phyloP scores from a whole-genome alignment of 2,113 vertebrate species.

The Pimephales promelas region DNA sequence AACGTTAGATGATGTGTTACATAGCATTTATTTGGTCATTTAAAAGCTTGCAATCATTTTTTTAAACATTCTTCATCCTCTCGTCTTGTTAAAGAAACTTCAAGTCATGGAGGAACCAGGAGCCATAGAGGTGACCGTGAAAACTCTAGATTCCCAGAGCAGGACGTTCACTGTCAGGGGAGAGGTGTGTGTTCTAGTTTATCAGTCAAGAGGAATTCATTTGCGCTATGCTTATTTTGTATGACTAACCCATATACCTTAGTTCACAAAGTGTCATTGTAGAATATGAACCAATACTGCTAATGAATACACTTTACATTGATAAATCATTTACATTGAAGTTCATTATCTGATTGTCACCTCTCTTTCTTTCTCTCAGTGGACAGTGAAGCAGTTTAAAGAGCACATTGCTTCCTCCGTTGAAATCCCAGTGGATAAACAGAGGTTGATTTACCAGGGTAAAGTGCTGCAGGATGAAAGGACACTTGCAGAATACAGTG shows the following conservation, averaged over 20 bases:
- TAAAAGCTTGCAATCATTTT: not conserved
- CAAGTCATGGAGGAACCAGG: slow-evolving; percentile 79
- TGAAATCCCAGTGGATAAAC: slow-evolving; percentile 88
- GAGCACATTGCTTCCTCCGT: slow-evolving; percentile 88
- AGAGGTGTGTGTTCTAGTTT: slow-evolving; percentile 75
- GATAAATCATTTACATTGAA: not conserved
- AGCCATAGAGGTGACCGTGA: slow-evolving; percentile 86
- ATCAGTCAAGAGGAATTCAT: not conserved
- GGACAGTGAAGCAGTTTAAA: slow-evolving; percentile 91
- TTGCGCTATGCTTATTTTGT: not conserved
- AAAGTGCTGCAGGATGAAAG: slow-evolving; percentile 90
- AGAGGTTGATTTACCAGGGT: slow-evolving; percentile 91
- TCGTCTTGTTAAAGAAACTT: not conserved
- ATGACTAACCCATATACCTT: not conserved
- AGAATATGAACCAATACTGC: not conserved
- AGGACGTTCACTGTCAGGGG: slow-evolving; percentile 85
- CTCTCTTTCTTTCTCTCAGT: slow-evolving; percentile 64
- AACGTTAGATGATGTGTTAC: not conserved
- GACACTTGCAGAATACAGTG: slow-evolving; percentile 89
- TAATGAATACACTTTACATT: not conserved
- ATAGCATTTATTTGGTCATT: not conserved
- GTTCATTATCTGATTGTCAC: not conserved
- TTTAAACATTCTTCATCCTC: not conserved
- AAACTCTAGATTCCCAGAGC: slow-evolving; percentile 90
- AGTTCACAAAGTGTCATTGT: not conserved